Conservation (phyloP, 2,888 invertebrate genomes). For the Hirtodrosophila trivittata region DNA sequence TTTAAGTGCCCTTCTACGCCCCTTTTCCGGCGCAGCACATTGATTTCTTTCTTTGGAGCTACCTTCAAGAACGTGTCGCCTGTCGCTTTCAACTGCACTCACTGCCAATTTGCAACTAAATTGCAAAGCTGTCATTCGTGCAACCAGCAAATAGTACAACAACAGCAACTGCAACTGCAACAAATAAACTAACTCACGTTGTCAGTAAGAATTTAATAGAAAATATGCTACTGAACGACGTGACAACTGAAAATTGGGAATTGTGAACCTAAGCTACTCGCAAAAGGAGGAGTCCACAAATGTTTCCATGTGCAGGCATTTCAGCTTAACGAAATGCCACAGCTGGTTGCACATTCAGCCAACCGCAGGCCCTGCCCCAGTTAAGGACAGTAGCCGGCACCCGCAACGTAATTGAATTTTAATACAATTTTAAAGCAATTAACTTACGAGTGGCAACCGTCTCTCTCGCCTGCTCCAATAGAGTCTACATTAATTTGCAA, state of each 20-base stretch:
- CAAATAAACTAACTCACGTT: conserved; percentile 60
- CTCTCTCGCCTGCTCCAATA: conserved; percentile 8
- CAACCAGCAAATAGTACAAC: conserved; percentile 29
- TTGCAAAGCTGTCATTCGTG: conserved; percentile 64
- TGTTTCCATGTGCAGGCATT: conserved; percentile 28
- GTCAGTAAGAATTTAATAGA: conserved; percentile 63
- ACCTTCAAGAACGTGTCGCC: conserved; percentile 51
- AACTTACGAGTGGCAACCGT: conserved; percentile 42
- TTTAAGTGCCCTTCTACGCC: background rate
- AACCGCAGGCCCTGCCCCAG: conserved; percentile 33
- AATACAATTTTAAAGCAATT: conserved; percentile 70
- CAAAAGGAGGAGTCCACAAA: conserved; percentile 10
- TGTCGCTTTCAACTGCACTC: conserved; percentile 60
- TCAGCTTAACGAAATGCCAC: conserved; percentile 48
- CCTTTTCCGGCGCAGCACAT: conserved; percentile 20
- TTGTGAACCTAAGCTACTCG: conserved; percentile 6
- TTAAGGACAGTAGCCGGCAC: conserved; percentile 6
- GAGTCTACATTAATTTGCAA: conserved; percentile 50
- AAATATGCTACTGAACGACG: conserved; percentile 56
- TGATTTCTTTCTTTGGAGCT: conserved; percentile 41
- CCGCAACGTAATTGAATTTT: conserved; percentile 64
- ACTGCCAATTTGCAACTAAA: conserved; percentile 71
- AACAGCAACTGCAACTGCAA: conserved; percentile 24
- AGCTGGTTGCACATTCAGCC: conserved; percentile 41
- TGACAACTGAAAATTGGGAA: conserved; percentile 63